Evolutionary conservation across 92 coral and sea anemone genomes (phyloP).

Genomic region (Siderastrea siderea): DNA sequence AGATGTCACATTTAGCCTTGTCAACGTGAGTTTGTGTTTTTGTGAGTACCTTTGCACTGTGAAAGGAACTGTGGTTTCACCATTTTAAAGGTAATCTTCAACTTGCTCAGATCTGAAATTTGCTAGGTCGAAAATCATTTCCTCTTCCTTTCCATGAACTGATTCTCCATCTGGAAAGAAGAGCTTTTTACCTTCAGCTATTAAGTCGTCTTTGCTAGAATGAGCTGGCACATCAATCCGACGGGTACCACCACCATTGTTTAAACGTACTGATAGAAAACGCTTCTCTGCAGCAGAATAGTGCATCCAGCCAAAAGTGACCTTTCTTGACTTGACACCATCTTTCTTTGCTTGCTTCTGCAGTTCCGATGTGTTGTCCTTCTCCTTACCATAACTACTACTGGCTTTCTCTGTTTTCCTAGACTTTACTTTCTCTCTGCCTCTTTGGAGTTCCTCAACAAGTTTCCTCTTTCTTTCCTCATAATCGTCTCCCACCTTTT

Average conservation of each 20-base stretch:
- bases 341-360: no score
- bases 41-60: not conserved
- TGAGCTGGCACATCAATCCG: not conserved
- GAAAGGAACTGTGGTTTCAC: not conserved
- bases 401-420: not conserved
- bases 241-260: not conserved
- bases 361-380: no score
- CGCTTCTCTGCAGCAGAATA: not conserved
- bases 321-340: not conserved
- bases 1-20: no score
- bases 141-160: constrained; percentile 1
- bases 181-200: not conserved
- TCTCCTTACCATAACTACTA: not conserved
- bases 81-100: not conserved
- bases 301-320: constrained; percentile 1
- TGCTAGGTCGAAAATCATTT: constrained; percentile 58
- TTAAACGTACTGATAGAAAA: not conserved
- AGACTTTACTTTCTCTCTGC: not conserved
- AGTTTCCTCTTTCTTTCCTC: not conserved
- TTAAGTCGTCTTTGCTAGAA: not conserved
- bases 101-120: constrained; percentile 41
- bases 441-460: not conserved
- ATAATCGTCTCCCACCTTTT: not conserved
- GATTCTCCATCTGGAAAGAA: not conserved
- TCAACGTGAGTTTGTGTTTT: not conserved